These are phyloP conservation scores for Siniperca undulata DNA, from an alignment of 2,797 vertebrate species.

Conservation along the genomic window DNA sequence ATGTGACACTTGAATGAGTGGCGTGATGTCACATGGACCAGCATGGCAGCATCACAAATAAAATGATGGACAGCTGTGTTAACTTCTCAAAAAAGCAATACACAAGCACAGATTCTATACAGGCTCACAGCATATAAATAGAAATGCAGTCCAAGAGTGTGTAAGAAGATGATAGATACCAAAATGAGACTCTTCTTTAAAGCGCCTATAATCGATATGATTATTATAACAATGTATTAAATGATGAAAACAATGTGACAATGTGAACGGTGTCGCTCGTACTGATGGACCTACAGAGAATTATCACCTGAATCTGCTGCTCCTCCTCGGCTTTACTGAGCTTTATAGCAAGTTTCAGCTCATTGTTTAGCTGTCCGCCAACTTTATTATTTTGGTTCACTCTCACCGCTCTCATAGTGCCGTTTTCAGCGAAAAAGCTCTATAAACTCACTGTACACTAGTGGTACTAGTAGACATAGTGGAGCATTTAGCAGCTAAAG, in stretches of 20 bases:
- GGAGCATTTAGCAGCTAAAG: background rate
- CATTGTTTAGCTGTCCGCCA: background rate
- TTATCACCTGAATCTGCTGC: background rate
- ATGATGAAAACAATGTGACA: background rate
- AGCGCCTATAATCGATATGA: background rate
- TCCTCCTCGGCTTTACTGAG: background rate
- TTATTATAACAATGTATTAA: background rate
- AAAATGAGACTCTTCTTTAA: background rate
- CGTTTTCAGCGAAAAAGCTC: background rate
- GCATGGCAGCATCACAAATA: conserved; percentile 13
- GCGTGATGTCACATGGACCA: conserved; percentile 12
- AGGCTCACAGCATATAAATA: conserved; percentile 21
- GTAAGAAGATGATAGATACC: background rate
- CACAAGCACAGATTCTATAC: conserved; percentile 14
- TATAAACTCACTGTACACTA: background rate
- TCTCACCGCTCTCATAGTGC: background rate
- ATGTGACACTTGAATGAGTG: conserved; percentile 46
- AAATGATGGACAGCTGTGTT: conserved; percentile 28
- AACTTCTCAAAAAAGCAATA: conserved; percentile 5
- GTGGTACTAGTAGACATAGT: background rate
- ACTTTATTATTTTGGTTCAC: background rate
- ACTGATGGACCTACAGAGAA: background rate
- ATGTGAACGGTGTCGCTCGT: background rate
- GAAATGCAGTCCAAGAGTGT: background rate
- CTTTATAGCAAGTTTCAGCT: background rate